These are phyloP conservation scores for Lycaon pictus DNA, from an alignment of 2,113 vertebrate genomes.

Conservation along the genomic window DNA sequence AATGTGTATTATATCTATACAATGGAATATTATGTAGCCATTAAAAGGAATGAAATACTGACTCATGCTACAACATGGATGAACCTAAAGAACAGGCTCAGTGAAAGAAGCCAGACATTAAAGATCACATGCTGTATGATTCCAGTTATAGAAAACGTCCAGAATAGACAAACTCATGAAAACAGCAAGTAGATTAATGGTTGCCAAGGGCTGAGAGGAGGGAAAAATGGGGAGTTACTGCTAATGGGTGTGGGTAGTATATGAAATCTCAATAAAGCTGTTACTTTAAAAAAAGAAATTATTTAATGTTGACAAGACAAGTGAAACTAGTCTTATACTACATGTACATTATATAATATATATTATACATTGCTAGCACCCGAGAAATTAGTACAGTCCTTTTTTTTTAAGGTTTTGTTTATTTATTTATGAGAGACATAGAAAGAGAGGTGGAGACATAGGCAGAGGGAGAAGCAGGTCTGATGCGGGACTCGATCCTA, in stretches of 20 bases:
- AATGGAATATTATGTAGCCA: not conserved
- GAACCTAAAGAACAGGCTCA: not conserved
- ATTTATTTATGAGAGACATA: no score
- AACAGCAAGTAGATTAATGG: not conserved
- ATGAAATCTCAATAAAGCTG: not conserved
- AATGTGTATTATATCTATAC: not conserved
- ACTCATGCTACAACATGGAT: not conserved
- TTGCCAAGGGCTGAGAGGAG: not conserved
- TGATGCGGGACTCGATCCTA: no score
- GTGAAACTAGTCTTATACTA: not conserved
- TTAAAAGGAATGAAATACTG: not conserved
- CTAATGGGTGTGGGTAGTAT: not conserved
- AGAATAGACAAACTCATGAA: not conserved
- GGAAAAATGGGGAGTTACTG: not conserved
- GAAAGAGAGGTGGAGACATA: no score
- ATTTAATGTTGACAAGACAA: not conserved
- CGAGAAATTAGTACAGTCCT: not conserved
- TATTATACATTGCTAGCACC: not conserved
- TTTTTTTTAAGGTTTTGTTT: not conserved
- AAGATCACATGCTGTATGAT: not conserved
- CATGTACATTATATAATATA: not conserved
- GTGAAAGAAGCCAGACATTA: slow-evolving; percentile 4
- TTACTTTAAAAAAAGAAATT: not conserved
- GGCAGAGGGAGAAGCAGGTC: no score
- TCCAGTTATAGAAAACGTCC: not conserved